Conservation (phyloP, 2,888 invertebrate genomes). For the Melieria omissa region DNA sequence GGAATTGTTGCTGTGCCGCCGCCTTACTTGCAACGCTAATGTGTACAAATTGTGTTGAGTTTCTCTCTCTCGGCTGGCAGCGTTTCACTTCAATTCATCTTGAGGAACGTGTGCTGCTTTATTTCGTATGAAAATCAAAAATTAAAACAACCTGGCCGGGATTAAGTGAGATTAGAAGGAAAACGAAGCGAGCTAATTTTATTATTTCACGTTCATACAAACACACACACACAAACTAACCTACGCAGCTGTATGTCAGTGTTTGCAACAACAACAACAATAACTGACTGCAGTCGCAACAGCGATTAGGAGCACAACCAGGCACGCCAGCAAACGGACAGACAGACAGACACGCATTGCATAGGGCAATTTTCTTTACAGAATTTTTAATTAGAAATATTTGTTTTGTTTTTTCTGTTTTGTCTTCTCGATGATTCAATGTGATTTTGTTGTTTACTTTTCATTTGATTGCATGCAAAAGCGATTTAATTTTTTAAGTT, state of each 20-base stretch:
- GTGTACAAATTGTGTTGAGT: conserved; percentile 43
- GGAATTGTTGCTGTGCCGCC: background rate
- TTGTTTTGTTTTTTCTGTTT: background rate
- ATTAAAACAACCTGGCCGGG: conserved; percentile 47
- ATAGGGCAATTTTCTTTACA: conserved; percentile 43
- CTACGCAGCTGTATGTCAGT: no score
- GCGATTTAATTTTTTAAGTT: background rate
- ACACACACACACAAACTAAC: background rate
- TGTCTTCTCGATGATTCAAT: background rate
- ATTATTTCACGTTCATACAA: background rate
- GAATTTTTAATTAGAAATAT: conserved; percentile 19
- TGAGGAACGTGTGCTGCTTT: conserved; percentile 6
- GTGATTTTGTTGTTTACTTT: background rate
- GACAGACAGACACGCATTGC: background rate
- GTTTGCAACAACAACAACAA: no score
- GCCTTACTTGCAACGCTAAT: background rate
- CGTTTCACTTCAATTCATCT: conserved; percentile 31
- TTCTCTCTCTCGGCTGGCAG: background rate
- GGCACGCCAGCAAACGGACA: no score
- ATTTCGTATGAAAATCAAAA: conserved; percentile 49
- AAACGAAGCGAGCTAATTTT: conserved; percentile 53
- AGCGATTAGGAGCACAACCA: no score
- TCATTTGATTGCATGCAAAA: background rate
- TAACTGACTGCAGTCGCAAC: no score
- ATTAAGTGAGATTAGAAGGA: conserved; percentile 59